phyloP scores from a whole-genome alignment of 1,140 invertebrate genomes.

The Drosophila ohnishii region DNA sequence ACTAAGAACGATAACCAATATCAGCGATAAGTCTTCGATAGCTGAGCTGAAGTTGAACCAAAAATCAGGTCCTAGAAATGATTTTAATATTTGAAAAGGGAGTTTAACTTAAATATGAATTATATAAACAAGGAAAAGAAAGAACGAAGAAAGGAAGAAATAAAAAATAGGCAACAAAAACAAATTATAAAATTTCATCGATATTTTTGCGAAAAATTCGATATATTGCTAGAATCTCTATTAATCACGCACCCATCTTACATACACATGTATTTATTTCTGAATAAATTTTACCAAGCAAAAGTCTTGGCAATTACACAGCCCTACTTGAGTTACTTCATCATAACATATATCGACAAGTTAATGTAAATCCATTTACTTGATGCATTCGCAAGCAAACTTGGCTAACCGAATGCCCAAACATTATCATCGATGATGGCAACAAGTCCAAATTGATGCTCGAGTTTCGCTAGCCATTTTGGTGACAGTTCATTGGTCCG shows the following conservation, averaged over 20 bases:
- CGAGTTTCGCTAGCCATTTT: constrained; percentile 34
- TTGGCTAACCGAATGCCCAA: constrained; percentile 1
- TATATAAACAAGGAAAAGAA: not conserved
- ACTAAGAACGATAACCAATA: not conserved
- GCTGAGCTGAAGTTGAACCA: not conserved
- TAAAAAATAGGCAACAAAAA: not conserved
- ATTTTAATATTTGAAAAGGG: not conserved
- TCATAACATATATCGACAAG: not conserved
- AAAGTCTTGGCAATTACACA: not conserved
- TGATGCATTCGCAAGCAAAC: constrained; percentile 27
- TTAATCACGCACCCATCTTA: no score
- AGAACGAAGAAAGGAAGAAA: not conserved
- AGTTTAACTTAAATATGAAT: not conserved
- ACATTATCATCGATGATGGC: constrained; percentile 19
- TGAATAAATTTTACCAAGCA: not conserved
- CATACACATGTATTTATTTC: no score
- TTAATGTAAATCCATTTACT: constrained; percentile 34
- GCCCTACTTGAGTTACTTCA: not conserved
- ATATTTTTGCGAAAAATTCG: not conserved
- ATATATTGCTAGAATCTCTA: no score
- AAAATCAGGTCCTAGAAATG: not conserved
- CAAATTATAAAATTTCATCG: not conserved
- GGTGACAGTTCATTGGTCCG: constrained; percentile 42
- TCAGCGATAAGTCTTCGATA: not conserved
- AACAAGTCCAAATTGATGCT: constrained; percentile 45